Percentiles rank a stretch among this genome's conserved stretches.
Evolutionary conservation across 2,797 vertebrate species (phyloP).

Genomic region (Parauchenoglanis punctatus): DNA sequence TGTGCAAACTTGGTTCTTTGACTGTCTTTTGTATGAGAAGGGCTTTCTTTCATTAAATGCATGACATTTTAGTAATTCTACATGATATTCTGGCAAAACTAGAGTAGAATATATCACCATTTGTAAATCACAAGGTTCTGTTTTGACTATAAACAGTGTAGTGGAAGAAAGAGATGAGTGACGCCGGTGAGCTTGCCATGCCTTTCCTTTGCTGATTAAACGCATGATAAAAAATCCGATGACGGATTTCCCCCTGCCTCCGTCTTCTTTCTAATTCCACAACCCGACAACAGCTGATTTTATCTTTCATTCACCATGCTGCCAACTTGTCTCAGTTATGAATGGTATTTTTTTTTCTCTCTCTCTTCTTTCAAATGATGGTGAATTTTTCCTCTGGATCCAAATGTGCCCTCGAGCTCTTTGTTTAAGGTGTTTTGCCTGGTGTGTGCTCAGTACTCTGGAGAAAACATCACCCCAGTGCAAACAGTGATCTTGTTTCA

Average conservation of each 20-base stretch:
- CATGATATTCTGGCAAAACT: no score
- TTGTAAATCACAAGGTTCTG: not conserved
- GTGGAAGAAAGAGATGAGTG: not conserved
- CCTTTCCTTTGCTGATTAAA: conserved; percentile 18
- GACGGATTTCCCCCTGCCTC: not conserved
- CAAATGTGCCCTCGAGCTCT: not conserved
- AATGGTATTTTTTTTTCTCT: no score
- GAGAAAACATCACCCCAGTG: conserved; percentile 20
- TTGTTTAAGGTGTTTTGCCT: not conserved
- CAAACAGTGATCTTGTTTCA: conserved; percentile 29
- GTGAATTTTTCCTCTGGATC: not conserved
- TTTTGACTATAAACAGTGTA: conserved; percentile 22
- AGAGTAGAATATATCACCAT: not conserved
- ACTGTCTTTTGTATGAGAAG: not conserved
- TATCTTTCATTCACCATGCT: conserved; percentile 31
- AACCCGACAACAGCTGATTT: conserved; percentile 23
- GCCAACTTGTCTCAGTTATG: not conserved
- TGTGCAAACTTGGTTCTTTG: not conserved
- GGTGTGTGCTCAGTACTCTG: not conserved
- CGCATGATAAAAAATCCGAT: not conserved
- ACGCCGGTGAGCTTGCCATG: not conserved
- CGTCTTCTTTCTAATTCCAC: not conserved
- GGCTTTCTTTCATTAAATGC: not conserved
- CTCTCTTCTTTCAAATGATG: not conserved
- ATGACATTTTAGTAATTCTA: not conserved